Evolutionary conservation across 2,113 vertebrate genomes (phyloP).

Genomic region (Puma concolor): DNA sequence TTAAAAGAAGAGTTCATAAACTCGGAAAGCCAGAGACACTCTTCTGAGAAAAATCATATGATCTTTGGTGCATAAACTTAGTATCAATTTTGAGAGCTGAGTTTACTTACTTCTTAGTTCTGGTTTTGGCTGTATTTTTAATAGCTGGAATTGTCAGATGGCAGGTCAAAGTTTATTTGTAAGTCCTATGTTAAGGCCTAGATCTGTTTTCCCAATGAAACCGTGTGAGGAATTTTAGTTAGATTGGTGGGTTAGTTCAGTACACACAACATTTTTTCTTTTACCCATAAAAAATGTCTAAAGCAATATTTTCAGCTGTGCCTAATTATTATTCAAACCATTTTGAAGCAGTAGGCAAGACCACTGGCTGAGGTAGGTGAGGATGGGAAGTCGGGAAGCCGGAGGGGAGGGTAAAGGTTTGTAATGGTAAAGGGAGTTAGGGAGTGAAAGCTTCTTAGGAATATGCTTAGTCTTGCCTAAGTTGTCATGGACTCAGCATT

Average conservation of each 20-base stretch:
- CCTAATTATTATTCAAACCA: neutral
- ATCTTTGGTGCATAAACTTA: conserved; percentile 3
- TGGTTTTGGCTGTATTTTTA: conserved; percentile 32
- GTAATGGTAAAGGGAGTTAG: neutral
- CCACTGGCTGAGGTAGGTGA: neutral
- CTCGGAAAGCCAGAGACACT: neutral
- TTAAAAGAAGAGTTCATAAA: conserved; percentile 1
- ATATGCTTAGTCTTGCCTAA: neutral
- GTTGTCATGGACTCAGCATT: neutral
- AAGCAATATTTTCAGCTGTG: conserved; percentile 33
- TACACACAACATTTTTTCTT: neutral
- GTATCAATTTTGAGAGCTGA: conserved; percentile 29
- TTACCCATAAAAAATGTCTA: neutral
- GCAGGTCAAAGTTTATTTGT: conserved; percentile 1
- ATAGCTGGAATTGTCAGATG: conserved; percentile 33
- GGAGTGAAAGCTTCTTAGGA: neutral
- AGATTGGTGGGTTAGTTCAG: neutral
- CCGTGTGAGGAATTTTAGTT: neutral
- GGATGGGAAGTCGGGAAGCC: neutral
- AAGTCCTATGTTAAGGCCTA: neutral
- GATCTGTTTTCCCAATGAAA: neutral
- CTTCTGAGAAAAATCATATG: neutral
- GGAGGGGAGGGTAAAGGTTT: neutral
- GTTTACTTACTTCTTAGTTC: neutral
- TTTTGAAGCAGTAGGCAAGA: neutral